These are phyloP conservation scores for Piliocolobus tephrosceles DNA, from an alignment of 2,113 vertebrate genomes.

Conservation along the genomic window DNA sequence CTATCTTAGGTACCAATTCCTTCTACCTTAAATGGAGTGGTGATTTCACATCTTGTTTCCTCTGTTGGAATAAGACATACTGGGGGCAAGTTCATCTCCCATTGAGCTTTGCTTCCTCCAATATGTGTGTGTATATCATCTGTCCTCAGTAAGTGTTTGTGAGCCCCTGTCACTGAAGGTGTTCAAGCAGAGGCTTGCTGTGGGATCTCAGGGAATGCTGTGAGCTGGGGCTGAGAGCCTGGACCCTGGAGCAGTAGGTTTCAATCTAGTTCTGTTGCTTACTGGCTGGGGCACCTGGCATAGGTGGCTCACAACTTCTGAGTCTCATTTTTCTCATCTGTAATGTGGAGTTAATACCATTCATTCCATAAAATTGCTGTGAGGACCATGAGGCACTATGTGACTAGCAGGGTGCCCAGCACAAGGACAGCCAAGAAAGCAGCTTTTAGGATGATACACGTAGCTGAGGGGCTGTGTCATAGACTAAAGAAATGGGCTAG, in stretches of 20 bases:
- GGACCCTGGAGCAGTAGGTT: background rate
- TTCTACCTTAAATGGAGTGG: background rate
- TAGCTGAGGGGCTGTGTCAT: background rate
- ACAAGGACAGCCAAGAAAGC: background rate
- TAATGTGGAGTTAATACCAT: background rate
- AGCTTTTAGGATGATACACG: background rate
- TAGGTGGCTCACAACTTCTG: background rate
- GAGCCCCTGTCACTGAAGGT: background rate
- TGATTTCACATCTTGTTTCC: background rate
- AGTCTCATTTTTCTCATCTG: background rate
- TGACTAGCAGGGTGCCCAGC: background rate
- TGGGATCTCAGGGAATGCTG: background rate
- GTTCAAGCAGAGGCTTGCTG: background rate
- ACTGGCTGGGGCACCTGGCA: background rate
- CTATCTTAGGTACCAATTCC: background rate
- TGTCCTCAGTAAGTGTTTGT: background rate
- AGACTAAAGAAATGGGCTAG: background rate
- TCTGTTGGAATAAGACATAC: background rate
- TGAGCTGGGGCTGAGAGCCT: background rate
- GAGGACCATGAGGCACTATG: background rate
- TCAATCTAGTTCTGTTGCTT: background rate
- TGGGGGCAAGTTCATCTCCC: background rate
- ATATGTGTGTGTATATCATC: too few species aligned
- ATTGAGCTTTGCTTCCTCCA: background rate
- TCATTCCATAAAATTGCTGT: background rate